Percentiles rank a stretch among this genome's conserved stretches.
These are phyloP conservation scores for Anthophora plumipes DNA, from an alignment of 2,888 invertebrate genomes.

Conservation along the genomic window DNA sequence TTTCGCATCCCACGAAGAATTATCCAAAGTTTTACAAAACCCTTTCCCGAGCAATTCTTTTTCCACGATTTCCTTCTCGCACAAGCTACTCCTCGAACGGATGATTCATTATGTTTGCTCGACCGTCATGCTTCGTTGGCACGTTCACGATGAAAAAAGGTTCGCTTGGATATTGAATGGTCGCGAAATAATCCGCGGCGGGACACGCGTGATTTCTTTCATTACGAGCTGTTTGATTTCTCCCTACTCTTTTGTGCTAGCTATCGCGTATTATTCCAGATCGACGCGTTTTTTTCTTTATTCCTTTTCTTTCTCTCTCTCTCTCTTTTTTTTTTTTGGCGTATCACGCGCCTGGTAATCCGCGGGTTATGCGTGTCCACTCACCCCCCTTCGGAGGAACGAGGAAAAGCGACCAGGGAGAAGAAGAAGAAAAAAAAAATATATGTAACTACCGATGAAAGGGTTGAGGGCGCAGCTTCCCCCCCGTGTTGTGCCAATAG, in stretches of 20 bases:
- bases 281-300: slow-evolving; percentile 10
- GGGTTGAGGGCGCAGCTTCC: slow-evolving; percentile 51
- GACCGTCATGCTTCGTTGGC: background rate
- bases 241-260: background rate
- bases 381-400: slow-evolving; percentile 43
- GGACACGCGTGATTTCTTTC: slow-evolving; percentile 41
- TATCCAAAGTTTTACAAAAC: no score
- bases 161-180: slow-evolving; percentile 4
- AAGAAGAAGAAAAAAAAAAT: slow-evolving; percentile 5
- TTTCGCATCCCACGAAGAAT: no score
- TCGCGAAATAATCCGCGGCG: slow-evolving; percentile 32
- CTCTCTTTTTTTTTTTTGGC: slow-evolving; percentile 17
- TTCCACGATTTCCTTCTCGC: no score
- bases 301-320: background rate
- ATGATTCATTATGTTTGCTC: background rate
- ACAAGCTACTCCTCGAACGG: background rate
- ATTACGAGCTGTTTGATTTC: slow-evolving; percentile 37
- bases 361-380: slow-evolving; percentile 61
- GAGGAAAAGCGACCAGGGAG: slow-evolving; percentile 17
- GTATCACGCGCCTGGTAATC: slow-evolving; percentile 71
- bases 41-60: no score
- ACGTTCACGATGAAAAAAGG: background rate
- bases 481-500: slow-evolving; percentile 77
- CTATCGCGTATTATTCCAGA: slow-evolving; percentile 28
- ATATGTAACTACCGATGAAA: slow-evolving; percentile 34